phyloP scores from a whole-genome alignment of 35 echinoderm and acorn worm genomes.

The Anneissia japonica region DNA sequence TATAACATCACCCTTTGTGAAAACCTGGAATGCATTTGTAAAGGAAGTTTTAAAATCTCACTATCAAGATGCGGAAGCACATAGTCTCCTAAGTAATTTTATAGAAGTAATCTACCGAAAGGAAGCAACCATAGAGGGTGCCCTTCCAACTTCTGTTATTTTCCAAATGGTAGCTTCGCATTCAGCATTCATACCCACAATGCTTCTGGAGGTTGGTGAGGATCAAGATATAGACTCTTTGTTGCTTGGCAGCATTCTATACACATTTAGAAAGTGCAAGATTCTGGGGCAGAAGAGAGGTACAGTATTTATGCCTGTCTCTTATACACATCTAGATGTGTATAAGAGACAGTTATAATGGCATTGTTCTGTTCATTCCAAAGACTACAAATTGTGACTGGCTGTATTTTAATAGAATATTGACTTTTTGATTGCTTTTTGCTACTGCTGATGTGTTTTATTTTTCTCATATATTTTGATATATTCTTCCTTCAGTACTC shows the following conservation, averaged over 20 bases:
- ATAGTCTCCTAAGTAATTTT: slow-evolving; percentile 22
- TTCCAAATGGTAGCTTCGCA: slow-evolving; percentile 70
- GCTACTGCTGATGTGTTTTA: too few species aligned
- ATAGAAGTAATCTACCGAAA: slow-evolving; percentile 33
- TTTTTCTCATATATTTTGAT: too few species aligned
- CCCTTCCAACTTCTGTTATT: slow-evolving; percentile 38
- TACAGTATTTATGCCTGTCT: too few species aligned
- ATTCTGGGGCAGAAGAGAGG: slow-evolving; percentile 76
- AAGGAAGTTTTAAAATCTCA: slow-evolving; percentile 46
- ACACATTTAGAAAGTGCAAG: slow-evolving; percentile 74
- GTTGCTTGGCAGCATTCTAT: slow-evolving; percentile 27
- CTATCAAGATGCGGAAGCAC: slow-evolving; percentile 26
- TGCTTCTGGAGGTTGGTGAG: slow-evolving; percentile 28
- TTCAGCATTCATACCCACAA: slow-evolving; percentile 61
- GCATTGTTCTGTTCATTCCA: too few species aligned
- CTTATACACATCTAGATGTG: too few species aligned
- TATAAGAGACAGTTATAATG: too few species aligned
- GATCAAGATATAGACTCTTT: not conserved
- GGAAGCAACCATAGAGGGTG: not conserved
- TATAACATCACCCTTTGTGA: not conserved
- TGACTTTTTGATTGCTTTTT: too few species aligned
- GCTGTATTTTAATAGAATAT: too few species aligned
- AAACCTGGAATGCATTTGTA: slow-evolving; percentile 59
- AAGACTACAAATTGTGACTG: too few species aligned
- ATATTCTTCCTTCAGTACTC: too few species aligned